A percentile compares a stretch with the other conserved stretches of the same genome.
These are phyloP conservation scores for Eupleurogrammus muticus DNA, from an alignment of 2,797 vertebrate species.

Conservation along the genomic window DNA sequence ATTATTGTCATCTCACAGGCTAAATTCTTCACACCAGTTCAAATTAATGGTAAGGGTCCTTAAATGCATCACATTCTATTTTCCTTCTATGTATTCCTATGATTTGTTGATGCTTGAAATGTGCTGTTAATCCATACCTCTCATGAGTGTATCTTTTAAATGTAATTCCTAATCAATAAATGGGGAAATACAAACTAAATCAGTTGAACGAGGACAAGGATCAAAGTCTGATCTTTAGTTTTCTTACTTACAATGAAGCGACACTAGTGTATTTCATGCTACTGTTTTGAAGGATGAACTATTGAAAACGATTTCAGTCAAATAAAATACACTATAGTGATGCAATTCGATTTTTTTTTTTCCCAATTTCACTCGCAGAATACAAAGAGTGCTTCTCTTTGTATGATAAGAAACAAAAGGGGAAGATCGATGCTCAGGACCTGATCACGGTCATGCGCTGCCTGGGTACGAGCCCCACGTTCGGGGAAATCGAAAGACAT, in stretches of 20 bases:
- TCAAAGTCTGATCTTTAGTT: slow-evolving; percentile 11
- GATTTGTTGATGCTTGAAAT: neutral
- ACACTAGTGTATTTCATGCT: neutral
- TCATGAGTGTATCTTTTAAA: neutral
- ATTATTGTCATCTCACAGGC: slow-evolving; percentile 81
- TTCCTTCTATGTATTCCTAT: neutral
- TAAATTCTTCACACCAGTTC: slow-evolving; percentile 94
- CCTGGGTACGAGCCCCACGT: slow-evolving; percentile 92
- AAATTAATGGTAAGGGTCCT: slow-evolving; percentile 90
- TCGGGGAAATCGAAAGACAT: slow-evolving; percentile 87
- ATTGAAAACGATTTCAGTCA: neutral
- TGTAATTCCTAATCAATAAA: neutral
- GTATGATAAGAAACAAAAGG: slow-evolving; percentile 93
- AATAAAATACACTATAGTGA: neutral
- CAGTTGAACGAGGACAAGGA: neutral
- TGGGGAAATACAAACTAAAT: neutral
- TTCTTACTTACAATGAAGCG: neutral
- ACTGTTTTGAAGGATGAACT: neutral
- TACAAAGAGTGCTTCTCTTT: slow-evolving; percentile 98
- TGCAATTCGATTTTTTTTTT: neutral
- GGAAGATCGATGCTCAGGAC: slow-evolving; percentile 89
- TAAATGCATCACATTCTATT: neutral
- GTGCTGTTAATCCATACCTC: neutral
- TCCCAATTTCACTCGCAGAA: slow-evolving; percentile 78
- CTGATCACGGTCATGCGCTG: slow-evolving; percentile 94